Evolutionary conservation across 1,140 invertebrate species (phyloP).

Genomic region (Drosophila rufa): DNA sequence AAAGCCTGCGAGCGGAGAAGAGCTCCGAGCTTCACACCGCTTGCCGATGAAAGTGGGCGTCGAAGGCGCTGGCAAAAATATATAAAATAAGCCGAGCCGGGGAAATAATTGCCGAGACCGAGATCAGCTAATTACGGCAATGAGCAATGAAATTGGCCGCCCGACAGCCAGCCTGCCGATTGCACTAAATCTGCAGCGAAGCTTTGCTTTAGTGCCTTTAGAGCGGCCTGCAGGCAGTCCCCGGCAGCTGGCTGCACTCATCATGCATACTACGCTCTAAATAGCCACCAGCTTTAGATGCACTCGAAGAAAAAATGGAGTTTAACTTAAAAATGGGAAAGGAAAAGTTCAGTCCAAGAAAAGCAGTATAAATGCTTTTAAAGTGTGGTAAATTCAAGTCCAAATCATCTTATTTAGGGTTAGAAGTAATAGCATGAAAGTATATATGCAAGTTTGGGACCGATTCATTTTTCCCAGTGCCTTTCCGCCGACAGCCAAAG

Average conservation of each 20-base stretch:
- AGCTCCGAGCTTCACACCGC: slow-evolving; percentile 31
- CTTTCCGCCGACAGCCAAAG: slow-evolving; percentile 33
- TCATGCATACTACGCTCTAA: slow-evolving; percentile 84
- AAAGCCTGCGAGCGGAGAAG: slow-evolving; percentile 21
- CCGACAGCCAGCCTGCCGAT: slow-evolving; percentile 37
- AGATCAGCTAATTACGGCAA: slow-evolving; percentile 80
- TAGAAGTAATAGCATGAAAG: not conserved
- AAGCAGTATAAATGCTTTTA: not conserved
- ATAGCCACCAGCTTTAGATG: slow-evolving; percentile 59
- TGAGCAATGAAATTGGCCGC: slow-evolving; percentile 64
- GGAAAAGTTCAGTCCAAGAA: not conserved
- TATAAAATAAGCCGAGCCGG: slow-evolving; percentile 45
- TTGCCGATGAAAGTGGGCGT: slow-evolving; percentile 77
- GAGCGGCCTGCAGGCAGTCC: slow-evolving; percentile 21
- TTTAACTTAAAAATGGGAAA: no score
- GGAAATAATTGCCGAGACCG: slow-evolving; percentile 70
- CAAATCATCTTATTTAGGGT: not conserved
- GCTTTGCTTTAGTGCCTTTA: slow-evolving; percentile 55
- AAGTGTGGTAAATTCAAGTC: not conserved
- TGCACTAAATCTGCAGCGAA: slow-evolving; percentile 84
- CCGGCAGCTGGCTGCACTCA: slow-evolving; percentile 53
- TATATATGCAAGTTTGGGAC: not conserved
- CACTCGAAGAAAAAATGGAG: slow-evolving; percentile 3
- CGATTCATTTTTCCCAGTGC: not conserved
- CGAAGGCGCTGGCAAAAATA: slow-evolving; percentile 42